Percentiles rank a stretch among this genome's conserved stretches.
Evolutionary conservation across 2,113 vertebrate genomes (phyloP).

Genomic region (Carassius carassius): DNA sequence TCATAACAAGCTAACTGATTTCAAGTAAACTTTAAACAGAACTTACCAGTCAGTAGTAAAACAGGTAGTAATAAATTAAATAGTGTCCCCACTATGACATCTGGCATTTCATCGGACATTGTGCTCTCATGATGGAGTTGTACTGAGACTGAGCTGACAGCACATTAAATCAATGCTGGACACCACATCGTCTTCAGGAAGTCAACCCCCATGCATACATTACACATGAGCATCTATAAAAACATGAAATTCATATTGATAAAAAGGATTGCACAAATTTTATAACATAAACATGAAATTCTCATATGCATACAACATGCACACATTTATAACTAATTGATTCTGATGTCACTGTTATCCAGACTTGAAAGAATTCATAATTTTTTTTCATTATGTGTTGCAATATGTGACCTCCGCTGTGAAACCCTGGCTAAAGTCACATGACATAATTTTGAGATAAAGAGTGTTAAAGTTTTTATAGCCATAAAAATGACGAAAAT

Average conservation of each 20-base stretch:
- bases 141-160: conserved; percentile 14
- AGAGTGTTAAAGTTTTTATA: no score
- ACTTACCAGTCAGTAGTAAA: conserved; percentile 73
- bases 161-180: background rate
- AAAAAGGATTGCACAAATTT: background rate
- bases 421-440: no score
- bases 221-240: background rate
- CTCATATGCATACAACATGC: background rate
- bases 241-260: background rate
- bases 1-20: background rate
- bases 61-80: conserved; percentile 72
- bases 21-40: background rate
- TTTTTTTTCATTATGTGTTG: no score
- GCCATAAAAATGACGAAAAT: no score
- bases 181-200: conserved; percentile 25
- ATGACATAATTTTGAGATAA: no score
- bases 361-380: background rate
- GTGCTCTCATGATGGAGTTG: conserved; percentile 2
- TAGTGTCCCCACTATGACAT: conserved; percentile 65
- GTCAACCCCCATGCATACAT: background rate
- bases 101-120: conserved; percentile 56
- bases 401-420: no score
- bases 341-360: background rate
- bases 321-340: background rate
- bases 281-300: background rate